These are phyloP conservation scores for Meteorus cinctellus DNA, from an alignment of 2,888 invertebrate genomes.

Conservation along the genomic window DNA sequence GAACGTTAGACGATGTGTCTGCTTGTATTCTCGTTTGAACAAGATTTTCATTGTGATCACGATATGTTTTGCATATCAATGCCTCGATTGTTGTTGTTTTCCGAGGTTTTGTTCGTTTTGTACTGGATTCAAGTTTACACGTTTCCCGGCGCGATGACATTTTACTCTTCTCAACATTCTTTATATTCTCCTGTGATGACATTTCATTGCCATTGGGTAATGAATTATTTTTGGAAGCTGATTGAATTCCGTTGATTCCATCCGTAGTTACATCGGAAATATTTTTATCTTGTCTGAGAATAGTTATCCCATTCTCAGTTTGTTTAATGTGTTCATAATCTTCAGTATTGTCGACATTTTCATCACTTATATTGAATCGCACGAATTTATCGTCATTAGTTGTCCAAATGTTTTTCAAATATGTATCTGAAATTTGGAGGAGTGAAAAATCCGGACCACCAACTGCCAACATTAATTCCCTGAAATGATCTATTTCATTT, in stretches of 20 bases:
- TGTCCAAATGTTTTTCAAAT: slow-evolving; percentile 65
- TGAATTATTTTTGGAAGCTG: background rate
- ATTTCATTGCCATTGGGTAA: background rate
- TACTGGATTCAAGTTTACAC: background rate
- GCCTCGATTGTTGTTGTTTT: background rate
- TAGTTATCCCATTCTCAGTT: background rate
- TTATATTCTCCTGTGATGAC: background rate
- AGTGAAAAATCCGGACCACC: slow-evolving; percentile 76
- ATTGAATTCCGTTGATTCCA: background rate
- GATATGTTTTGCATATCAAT: background rate
- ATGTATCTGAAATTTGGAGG: slow-evolving; percentile 72
- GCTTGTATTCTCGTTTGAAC: background rate
- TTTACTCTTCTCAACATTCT: background rate
- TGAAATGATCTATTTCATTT: slow-evolving; percentile 78
- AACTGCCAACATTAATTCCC: slow-evolving; percentile 76
- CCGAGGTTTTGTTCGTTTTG: background rate
- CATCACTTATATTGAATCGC: background rate
- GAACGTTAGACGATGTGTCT: background rate
- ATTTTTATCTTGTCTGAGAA: background rate
- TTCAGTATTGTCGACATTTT: background rate
- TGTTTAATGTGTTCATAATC: background rate
- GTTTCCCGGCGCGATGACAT: background rate
- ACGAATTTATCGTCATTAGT: slow-evolving; percentile 4
- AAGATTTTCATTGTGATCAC: background rate
- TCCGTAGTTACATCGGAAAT: background rate